Evolutionary conservation across 2,113 vertebrate species (phyloP), one percentile per base, ranked within the genome.

Genomic region (Steatornis caripensis): DNA sequence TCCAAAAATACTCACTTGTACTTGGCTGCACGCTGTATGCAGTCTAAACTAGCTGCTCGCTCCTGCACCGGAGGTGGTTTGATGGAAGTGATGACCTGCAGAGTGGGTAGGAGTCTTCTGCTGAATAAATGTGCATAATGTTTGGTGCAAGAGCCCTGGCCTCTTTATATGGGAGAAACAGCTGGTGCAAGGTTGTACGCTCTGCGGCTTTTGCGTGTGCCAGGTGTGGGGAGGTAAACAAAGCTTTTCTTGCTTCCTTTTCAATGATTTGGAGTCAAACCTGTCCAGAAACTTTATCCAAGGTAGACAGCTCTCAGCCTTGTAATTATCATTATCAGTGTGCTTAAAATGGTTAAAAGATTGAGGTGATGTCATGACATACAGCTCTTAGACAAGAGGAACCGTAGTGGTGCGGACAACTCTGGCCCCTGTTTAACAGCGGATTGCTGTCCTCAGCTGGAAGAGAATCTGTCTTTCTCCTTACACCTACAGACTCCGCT

Each of bases 331-430:
- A 43, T 93, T 71, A 89, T 36, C 37, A 3, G 51, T 21, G 8
- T 74, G 93, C 76, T 96, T 81, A 61, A 95, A 89, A 78, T 21
- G 29, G 89, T 60, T 82, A 36, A 79, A 93, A 88, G 91, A 74
- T 60, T 8, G 84, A 87, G 88, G 66, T 43, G n/a, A 20, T 61
- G 82, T 87, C 60, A 24, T 6, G 32, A 48, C 61, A 34, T 61
- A n/a, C 4, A 61, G 64, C 76, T 82, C 68, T 62, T 37, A 37
- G 86, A 41, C 57, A 69, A 74, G 66, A 39, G 64, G 39, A 19
- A 54, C 77, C 7, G 54, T 9, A 48, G 27, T 43, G 43, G 39
- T 11, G n/a, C 3, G 41, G 32, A 9, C 48, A 34, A 2, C 30
- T 15, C 79, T 54, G 65, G 18, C 14, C 54, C 6, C 45, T 61